A percentile compares a stretch with the other conserved stretches of the same genome.
Conservation (phyloP, 2,113 vertebrate species). For the rabbit (Oryctolagus cuniculus) region DNA sequence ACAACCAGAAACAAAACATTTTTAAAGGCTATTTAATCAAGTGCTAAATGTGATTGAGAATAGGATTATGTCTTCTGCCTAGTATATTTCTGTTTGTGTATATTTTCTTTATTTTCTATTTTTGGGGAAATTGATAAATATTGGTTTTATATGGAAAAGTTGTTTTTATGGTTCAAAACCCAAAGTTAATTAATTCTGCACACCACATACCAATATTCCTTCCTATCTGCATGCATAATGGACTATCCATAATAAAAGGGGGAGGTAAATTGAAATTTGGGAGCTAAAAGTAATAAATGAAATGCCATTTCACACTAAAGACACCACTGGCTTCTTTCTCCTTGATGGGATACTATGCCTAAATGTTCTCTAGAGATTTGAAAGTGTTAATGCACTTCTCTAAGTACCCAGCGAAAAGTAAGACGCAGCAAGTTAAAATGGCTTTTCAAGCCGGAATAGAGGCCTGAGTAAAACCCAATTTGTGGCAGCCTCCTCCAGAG, state of each 20-base stretch:
- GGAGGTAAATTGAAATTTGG: constrained; percentile 15
- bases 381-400: constrained; percentile 4
- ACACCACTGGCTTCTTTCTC: not conserved
- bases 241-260: not conserved
- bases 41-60: not conserved
- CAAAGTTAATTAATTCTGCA: not conserved
- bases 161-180: constrained; percentile 38
- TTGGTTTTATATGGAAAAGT: not conserved
- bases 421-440: constrained; percentile 42
- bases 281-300: constrained; percentile 25
- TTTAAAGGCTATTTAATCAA: not conserved
- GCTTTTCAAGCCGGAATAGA: constrained; percentile 12
- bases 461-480: constrained; percentile 41
- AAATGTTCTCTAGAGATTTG: constrained; percentile 10
- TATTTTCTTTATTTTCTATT: not conserved
- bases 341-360: not conserved
- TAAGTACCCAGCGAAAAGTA: constrained; percentile 27
- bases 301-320: constrained; percentile 35
- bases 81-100: constrained; percentile 16
- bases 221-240: not conserved
- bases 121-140: not conserved
- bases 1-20: not conserved
- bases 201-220: not conserved
- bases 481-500: not conserved
- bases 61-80: not conserved